phyloP scores from a whole-genome alignment of 1,140 invertebrate species.

The Monomorium pharaonis region DNA sequence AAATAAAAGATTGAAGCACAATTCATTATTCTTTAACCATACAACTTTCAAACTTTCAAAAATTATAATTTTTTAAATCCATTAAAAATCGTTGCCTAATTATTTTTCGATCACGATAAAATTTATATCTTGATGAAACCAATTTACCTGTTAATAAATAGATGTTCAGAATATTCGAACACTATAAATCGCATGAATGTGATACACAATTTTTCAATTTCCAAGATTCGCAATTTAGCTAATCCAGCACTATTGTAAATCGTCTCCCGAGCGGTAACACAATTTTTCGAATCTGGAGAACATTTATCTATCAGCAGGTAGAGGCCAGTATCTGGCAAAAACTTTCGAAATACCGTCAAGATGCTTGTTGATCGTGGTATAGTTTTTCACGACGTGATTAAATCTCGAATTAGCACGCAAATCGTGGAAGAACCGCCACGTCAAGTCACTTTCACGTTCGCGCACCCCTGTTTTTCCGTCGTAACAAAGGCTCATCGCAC shows the following conservation, averaged over 20 bases:
- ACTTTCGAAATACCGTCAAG: not conserved
- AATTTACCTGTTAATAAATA: not conserved
- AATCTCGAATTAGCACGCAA: conserved; percentile 1
- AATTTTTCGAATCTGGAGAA: not conserved
- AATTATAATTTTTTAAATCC: not conserved
- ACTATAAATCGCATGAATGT: not conserved
- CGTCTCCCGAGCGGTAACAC: not conserved
- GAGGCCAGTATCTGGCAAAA: not conserved
- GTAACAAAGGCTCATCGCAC: not conserved
- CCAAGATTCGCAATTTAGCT: not conserved
- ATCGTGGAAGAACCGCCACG: not conserved
- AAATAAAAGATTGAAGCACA: not conserved
- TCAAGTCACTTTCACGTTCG: conserved; percentile 54
- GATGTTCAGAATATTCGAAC: not conserved
- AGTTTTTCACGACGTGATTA: not conserved
- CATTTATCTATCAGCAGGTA: not conserved
- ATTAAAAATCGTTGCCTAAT: not conserved
- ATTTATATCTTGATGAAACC: not conserved
- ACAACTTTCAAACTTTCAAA: not conserved
- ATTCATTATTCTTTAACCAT: not conserved
- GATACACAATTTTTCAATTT: not conserved
- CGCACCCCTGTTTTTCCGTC: not conserved
- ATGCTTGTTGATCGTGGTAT: not conserved
- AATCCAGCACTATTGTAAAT: conserved; percentile 8
- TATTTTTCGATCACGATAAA: not conserved